Evolutionary conservation across 2,888 invertebrate genomes (phyloP).

Genomic region (Pterostichus madidus): DNA sequence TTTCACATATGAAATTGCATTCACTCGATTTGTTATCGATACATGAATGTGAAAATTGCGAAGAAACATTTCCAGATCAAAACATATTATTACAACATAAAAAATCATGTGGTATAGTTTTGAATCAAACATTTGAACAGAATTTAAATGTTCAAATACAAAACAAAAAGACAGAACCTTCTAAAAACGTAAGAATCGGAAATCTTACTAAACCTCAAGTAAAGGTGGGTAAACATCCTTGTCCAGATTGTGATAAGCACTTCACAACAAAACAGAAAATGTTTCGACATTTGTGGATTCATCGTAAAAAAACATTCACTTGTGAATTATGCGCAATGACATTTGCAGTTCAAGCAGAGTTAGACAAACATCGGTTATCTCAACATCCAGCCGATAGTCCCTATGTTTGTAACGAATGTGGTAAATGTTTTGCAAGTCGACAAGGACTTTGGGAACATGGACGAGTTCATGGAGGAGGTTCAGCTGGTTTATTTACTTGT

Average conservation of each 20-base stretch:
- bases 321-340: slow-evolving; percentile 76
- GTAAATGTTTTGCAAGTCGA: slow-evolving; percentile 77
- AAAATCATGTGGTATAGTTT: slow-evolving; percentile 71
- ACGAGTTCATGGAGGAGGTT: slow-evolving; percentile 73
- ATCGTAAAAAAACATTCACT: slow-evolving; percentile 76
- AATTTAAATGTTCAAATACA: slow-evolving; percentile 69
- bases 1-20: slow-evolving; percentile 74
- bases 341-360: slow-evolving; percentile 75
- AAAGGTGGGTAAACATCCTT: slow-evolving; percentile 76
- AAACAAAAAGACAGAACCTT: slow-evolving; percentile 6
- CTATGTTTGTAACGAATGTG: slow-evolving; percentile 76
- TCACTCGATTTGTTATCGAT: slow-evolving; percentile 72
- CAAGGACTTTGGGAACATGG: slow-evolving; percentile 78
- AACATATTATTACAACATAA: slow-evolving; percentile 73
- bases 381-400: slow-evolving; percentile 76
- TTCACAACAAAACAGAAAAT: slow-evolving; percentile 78
- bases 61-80: slow-evolving; percentile 76
- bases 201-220: slow-evolving; percentile 41
- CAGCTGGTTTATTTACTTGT: slow-evolving; percentile 77
- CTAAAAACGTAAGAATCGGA: not conserved
- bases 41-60: slow-evolving; percentile 78
- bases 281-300: slow-evolving; percentile 78
- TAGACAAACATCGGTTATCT: slow-evolving; percentile 76
- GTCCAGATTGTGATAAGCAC: slow-evolving; percentile 76
- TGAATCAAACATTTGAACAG: slow-evolving; percentile 65